Conservation (phyloP, 2,888 invertebrate genomes). For the Ophioninae sp. region DNA sequence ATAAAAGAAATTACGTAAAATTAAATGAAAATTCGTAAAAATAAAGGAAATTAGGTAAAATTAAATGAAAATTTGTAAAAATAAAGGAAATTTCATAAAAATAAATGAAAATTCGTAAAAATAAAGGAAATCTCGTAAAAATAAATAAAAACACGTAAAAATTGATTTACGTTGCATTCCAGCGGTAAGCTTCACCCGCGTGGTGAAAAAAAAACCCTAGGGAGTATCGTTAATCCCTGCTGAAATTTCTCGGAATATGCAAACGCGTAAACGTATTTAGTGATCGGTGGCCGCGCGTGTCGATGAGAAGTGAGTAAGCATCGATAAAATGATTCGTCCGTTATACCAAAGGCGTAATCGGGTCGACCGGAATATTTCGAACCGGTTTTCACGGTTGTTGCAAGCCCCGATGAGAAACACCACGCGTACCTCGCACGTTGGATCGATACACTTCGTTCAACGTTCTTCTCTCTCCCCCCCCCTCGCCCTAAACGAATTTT, state of each 20-base stretch:
- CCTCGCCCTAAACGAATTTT: conserved; percentile 42
- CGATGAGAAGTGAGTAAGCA: conserved; percentile 45
- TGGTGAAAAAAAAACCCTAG: neutral
- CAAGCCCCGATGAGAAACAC: conserved; percentile 29
- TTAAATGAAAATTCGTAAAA: no score
- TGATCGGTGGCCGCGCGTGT: conserved; percentile 32
- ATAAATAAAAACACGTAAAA: neutral
- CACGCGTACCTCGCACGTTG: conserved; percentile 25
- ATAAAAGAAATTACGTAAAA: no score
- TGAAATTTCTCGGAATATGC: neutral
- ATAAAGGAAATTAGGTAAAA: neutral
- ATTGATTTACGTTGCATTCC: neutral
- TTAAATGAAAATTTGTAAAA: neutral
- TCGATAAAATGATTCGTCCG: conserved; percentile 67
- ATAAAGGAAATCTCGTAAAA: neutral
- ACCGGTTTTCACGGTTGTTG: conserved; percentile 66
- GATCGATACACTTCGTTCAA: conserved; percentile 43
- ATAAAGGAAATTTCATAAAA: neutral
- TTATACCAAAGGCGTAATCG: conserved; percentile 63
- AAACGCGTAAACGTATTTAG: neutral
- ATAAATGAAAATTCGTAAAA: neutral
- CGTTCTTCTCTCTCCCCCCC: conserved; percentile 30
- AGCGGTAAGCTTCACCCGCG: neutral
- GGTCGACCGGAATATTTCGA: conserved; percentile 62
- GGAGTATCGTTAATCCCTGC: neutral